Evolutionary conservation across 2,797 vertebrate species (phyloP).

Genomic region (Myiotriccus ornatus): DNA sequence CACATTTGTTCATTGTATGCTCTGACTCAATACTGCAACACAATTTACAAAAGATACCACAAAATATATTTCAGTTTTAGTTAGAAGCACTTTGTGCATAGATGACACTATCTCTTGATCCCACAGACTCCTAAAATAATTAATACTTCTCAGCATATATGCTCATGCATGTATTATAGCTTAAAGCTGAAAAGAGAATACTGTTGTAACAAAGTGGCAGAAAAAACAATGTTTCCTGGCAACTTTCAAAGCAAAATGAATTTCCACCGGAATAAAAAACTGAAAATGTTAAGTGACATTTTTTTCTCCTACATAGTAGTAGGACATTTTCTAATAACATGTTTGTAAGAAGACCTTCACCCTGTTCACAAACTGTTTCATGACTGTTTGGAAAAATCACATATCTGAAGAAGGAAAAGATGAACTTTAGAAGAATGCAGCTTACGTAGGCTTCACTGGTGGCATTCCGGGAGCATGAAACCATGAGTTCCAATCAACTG

Average conservation of each 20-base stretch:
- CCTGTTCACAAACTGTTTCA: not conserved
- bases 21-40: not conserved
- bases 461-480: conserved; percentile 93
- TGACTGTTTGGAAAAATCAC: not conserved
- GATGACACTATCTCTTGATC: not conserved
- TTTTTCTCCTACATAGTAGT: not conserved
- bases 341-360: not conserved
- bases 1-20: not conserved
- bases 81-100: not conserved
- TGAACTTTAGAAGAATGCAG: not conserved
- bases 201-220: not conserved
- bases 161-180: accelerated
- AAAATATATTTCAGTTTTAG: not conserved
- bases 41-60: not conserved
- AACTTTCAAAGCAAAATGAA: not conserved
- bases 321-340: not conserved
- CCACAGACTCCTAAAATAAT: not conserved
- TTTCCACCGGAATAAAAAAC: not conserved
- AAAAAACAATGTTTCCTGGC: not conserved
- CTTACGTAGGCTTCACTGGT: conserved; percentile 87
- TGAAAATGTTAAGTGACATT: not conserved
- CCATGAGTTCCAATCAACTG: conserved; percentile 94
- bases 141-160: not conserved
- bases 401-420: not conserved
- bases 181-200: not conserved